These are phyloP conservation scores for Neomonachus schauinslandi DNA, from an alignment of 2,113 vertebrate genomes.

Conservation along the genomic window DNA sequence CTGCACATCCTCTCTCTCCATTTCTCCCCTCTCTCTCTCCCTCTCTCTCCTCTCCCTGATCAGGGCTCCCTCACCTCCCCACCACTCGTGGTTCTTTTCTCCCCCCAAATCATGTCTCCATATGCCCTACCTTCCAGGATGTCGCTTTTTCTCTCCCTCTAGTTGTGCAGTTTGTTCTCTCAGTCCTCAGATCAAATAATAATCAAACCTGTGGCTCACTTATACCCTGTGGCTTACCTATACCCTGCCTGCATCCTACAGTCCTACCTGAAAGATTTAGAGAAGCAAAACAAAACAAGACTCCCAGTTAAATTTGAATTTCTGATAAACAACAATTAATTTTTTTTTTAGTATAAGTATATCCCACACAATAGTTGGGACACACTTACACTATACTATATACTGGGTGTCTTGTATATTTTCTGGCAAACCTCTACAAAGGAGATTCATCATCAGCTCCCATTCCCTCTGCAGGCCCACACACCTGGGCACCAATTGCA, in stretches of 20 bases:
- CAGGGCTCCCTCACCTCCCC: not conserved
- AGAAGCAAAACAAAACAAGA: not conserved
- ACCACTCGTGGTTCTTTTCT: not conserved
- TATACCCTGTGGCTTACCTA: not conserved
- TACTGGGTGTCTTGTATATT: not conserved
- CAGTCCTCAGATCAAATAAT: not conserved
- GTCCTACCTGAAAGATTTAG: not conserved
- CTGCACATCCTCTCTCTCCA: too few species aligned
- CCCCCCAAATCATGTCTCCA: not conserved
- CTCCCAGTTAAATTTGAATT: not conserved
- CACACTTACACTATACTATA: not conserved
- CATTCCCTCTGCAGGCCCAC: not conserved
- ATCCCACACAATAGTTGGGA: not conserved
- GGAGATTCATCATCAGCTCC: not conserved
- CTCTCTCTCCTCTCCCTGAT: not conserved
- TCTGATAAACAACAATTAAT: not conserved
- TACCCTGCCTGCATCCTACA: not conserved
- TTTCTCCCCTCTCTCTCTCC: not conserved
- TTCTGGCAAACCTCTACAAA: too few species aligned
- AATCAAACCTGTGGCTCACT: not conserved
- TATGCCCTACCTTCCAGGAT: not conserved
- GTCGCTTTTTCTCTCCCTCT: not conserved
- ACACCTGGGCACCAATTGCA: rapidly evolving
- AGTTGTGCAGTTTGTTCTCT: not conserved
- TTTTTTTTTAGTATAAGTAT: not conserved